Conservation (phyloP, 2,797 vertebrate species). For the Cirrhinus molitorella region DNA sequence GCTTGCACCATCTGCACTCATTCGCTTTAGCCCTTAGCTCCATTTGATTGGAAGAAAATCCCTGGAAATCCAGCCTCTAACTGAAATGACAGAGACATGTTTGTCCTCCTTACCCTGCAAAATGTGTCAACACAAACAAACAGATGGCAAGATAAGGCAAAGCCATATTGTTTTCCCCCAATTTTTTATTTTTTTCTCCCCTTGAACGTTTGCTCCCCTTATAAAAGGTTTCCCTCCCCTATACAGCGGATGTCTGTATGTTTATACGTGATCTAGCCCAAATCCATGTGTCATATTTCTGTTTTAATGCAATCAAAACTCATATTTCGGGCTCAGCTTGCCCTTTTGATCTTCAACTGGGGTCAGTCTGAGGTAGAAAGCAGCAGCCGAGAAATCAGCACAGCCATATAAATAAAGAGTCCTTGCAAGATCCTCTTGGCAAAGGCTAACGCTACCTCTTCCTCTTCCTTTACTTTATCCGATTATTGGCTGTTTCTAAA, state of each 20-base stretch:
- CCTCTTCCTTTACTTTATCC: slow-evolving; percentile 67
- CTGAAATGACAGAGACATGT: slow-evolving; percentile 59
- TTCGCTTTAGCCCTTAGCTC: slow-evolving; percentile 63
- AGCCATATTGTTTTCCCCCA: slow-evolving; percentile 47
- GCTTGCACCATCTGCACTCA: slow-evolving; percentile 59
- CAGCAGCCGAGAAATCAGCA: slow-evolving; percentile 60
- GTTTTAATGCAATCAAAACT: not conserved
- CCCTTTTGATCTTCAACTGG: not conserved
- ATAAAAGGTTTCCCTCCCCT: not conserved
- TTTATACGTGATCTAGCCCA: not conserved
- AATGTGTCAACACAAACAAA: slow-evolving; percentile 70
- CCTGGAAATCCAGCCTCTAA: slow-evolving; percentile 66
- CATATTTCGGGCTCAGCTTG: not conserved
- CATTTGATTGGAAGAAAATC: slow-evolving; percentile 65
- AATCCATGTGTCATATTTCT: not conserved
- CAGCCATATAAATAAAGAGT: slow-evolving; percentile 72
- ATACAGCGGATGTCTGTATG: slow-evolving; percentile 9
- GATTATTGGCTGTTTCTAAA: slow-evolving; percentile 74
- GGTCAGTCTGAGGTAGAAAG: not conserved
- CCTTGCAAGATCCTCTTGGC: slow-evolving; percentile 62
- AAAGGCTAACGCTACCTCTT: slow-evolving; percentile 45
- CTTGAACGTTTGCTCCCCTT: not conserved
- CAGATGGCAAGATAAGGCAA: slow-evolving; percentile 71
- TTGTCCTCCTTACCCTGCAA: slow-evolving; percentile 59
- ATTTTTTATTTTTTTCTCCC: not conserved